Evolutionary conservation across 2,113 vertebrate genomes (phyloP).

Genomic region (Bucco capensis): DNA sequence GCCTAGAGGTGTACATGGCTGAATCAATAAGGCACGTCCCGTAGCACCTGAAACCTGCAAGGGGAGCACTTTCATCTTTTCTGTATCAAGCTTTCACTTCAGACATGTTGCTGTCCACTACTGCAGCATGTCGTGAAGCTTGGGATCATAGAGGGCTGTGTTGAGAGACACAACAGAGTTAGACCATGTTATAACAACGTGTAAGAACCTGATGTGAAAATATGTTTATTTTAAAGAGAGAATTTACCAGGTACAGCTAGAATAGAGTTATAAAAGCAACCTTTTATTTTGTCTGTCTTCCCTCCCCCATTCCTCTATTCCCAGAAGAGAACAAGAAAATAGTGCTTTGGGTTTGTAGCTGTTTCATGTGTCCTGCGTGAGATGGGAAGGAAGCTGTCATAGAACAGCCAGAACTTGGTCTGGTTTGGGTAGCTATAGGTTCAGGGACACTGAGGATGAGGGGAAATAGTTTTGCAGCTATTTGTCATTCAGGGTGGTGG

Average conservation of each 20-base stretch:
- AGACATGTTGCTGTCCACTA: background rate
- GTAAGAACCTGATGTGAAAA: background rate
- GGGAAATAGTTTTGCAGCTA: background rate
- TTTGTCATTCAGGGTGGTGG: background rate
- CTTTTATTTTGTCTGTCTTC: background rate
- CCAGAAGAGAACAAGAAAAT: background rate
- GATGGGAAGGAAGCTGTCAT: background rate
- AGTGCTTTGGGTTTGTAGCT: background rate
- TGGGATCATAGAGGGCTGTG: background rate
- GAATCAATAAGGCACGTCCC: background rate
- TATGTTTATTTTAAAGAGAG: background rate
- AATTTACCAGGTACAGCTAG: background rate
- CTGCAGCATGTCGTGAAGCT: background rate
- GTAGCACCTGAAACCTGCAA: background rate
- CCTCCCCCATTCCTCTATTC: background rate
- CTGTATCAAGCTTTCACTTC: background rate
- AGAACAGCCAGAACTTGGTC: background rate
- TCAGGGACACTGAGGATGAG: background rate
- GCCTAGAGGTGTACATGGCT: background rate
- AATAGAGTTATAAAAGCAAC: background rate
- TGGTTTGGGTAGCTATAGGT: background rate
- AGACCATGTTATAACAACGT: fast-evolving
- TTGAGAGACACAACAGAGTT: background rate
- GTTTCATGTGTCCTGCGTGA: fast-evolving
- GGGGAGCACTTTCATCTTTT: background rate